Percentiles rank a stretch among this genome's conserved stretches.
Conservation (phyloP, 2,797 vertebrate genomes). For the Chloroceryle inda region DNA sequence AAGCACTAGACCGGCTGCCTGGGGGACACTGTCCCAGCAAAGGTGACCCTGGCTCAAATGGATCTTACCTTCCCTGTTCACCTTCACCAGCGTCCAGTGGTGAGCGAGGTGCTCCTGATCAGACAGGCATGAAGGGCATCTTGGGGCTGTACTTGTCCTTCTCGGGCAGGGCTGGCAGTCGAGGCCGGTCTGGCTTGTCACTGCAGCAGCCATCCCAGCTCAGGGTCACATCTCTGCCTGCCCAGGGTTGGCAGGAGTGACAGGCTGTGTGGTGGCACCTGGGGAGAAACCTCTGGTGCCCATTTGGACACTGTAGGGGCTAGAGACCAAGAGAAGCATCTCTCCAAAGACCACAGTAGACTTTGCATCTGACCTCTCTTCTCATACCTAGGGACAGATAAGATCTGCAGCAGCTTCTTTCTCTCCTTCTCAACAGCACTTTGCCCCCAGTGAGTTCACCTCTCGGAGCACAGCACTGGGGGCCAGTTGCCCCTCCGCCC, state of each 20-base stretch:
- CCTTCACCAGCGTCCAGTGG: not conserved
- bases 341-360: not conserved
- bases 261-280: not conserved
- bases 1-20: not conserved
- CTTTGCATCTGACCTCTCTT: not conserved
- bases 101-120: not conserved
- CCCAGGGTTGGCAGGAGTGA: not conserved
- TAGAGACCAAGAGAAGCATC: not conserved
- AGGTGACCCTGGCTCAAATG: not conserved
- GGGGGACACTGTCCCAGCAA: not conserved
- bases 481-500: not conserved
- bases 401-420: not conserved
- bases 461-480: accelerated
- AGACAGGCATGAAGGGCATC: slow-evolving; percentile 55
- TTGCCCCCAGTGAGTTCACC: accelerated
- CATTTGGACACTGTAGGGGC: accelerated
- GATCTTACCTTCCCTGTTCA: not conserved
- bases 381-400: accelerated
- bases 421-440: not conserved
- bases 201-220: not conserved
- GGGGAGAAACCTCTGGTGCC: not conserved
- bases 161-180: not conserved
- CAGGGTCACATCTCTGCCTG: not conserved
- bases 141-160: not conserved
- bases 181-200: not conserved